Percentiles rank a stretch among this genome's conserved stretches.
phyloP scores from a whole-genome alignment of 2,797 vertebrate species.

The Falco biarmicus region DNA sequence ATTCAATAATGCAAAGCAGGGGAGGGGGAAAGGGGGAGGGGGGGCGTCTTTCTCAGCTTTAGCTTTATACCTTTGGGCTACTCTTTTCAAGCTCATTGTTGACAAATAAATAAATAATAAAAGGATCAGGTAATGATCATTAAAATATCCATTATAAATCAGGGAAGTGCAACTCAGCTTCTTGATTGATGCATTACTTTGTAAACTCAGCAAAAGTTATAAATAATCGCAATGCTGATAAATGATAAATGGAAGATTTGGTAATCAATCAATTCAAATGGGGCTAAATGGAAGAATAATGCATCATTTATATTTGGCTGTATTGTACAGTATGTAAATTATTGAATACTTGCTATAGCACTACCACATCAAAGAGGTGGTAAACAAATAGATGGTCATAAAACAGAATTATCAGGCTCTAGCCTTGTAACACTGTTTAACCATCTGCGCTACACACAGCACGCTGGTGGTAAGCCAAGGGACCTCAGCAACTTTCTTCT shows the following conservation, averaged over 20 bases:
- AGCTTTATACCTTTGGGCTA: background rate
- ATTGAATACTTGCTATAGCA: constrained; percentile 41
- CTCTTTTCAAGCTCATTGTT: constrained; percentile 36
- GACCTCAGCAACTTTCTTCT: background rate
- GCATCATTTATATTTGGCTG: constrained; percentile 61
- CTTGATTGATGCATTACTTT: constrained; percentile 58
- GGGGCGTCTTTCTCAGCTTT: background rate
- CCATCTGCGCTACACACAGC: background rate
- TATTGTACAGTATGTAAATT: constrained; percentile 52
- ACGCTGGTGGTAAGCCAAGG: background rate
- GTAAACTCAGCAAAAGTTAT: constrained; percentile 75
- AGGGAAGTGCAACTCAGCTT: constrained; percentile 70
- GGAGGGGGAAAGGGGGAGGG: background rate
- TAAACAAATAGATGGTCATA: background rate
- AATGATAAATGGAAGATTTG: constrained; percentile 61
- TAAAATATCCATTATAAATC: constrained; percentile 71
- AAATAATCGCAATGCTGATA: constrained; percentile 73
- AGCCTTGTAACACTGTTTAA: constrained; percentile 8
- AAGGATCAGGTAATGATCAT: constrained; percentile 31
- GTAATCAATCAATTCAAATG: constrained; percentile 72
- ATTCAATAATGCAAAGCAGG: background rate
- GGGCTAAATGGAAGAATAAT: constrained; percentile 74
- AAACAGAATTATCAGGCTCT: background rate
- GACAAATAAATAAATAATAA: constrained; percentile 43
- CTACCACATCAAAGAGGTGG: constrained; percentile 34